Base-by-base conservation (phyloP, 1,140 invertebrate species). In the Scaptodrosophila lebanonensis region DNA sequence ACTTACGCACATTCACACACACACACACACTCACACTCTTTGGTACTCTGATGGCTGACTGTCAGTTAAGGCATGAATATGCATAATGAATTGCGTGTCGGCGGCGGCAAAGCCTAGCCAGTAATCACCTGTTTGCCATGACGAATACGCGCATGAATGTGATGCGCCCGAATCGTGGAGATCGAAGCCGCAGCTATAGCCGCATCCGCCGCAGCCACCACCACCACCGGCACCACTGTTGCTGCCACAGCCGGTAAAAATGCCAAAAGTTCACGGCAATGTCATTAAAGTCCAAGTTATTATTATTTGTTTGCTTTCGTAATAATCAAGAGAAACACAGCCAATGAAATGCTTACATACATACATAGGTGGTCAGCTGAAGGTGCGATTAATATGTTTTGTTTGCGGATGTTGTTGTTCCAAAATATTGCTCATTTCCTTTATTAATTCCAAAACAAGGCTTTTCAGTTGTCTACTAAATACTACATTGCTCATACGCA, bases 191-290 rank as follows among this genome's bases (percentile, higher is more conserved):
- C 8, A 43, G 33, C n/a, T 33, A 39, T 30, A 29, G 8, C 15
- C 9, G 17, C 15, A 16, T 27, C 9, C n/a, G n/a, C n/a, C n/a
- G n/a, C n/a, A n/a, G n/a, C n/a, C n/a, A n/a, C n/a, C n/a, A n/a
- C n/a, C n/a, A n/a, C n/a, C n/a, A n/a, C n/a, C n/a, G n/a, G n/a
- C n/a, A n/a, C n/a, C n/a, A n/a, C 7, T 38, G 13, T 48, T 9
- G 1, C 9, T 12, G 30, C 4, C 11, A 18, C 12, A 27, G 15
- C 43, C 45, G 50, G 49, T 9, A 33, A 45, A 73, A 76, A 76
- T 76, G 71, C 63, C 71, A 77, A 71, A 53, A 76, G 71, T 76
- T 76, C 71, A 76, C 63, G 71, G 71, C 75, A 53, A 76, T 69
- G 58, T 69, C 71, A 76, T 77, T 72, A 77, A 76, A 71, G 71